Percentiles rank a stretch among this genome's conserved stretches.
These are phyloP conservation scores for Lordiphosa clarofinis DNA, from an alignment of 1,140 invertebrate genomes.

Conservation along the genomic window DNA sequence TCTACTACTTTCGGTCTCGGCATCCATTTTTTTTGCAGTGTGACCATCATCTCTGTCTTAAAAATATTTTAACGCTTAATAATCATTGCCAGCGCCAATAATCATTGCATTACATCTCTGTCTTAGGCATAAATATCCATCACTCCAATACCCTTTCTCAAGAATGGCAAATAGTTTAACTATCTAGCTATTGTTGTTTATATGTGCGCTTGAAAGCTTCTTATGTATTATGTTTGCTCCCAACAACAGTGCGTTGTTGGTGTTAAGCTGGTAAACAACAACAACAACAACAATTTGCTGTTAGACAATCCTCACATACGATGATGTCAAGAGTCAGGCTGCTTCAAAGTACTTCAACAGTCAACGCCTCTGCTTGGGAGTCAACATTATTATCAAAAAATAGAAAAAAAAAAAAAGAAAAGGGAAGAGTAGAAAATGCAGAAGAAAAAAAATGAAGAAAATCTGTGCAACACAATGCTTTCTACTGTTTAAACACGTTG, in stretches of 20 bases:
- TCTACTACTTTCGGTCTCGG: no score
- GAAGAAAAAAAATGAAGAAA: conserved; percentile 5
- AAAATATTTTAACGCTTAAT: no score
- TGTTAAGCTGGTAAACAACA: conserved; percentile 46
- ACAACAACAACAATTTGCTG: conserved; percentile 20
- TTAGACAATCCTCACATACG: conserved; percentile 20
- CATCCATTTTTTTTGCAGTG: no score
- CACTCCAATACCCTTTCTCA: no score
- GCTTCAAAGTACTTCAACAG: conserved; percentile 44
- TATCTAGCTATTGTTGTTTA: conserved; percentile 29
- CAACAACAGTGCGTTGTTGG: conserved; percentile 28
- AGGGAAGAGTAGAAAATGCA: no score
- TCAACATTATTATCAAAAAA: conserved; percentile 41
- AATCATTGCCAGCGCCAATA: no score
- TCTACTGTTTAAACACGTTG: conserved; percentile 16
- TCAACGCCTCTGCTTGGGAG: conserved; percentile 45
- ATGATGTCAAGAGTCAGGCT: conserved; percentile 21
- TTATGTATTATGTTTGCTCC: conserved; percentile 31
- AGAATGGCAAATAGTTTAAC: no score
- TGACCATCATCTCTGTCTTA: no score
- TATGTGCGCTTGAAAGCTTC: conserved; percentile 46
- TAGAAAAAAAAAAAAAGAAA: conserved; percentile 3
- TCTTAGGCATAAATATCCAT: no score
- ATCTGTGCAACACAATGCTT: conserved; percentile 23
- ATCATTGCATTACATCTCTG: no score